phyloP scores from a whole-genome alignment of 2,797 vertebrate genomes.

The Gephyroberyx darwinii region DNA sequence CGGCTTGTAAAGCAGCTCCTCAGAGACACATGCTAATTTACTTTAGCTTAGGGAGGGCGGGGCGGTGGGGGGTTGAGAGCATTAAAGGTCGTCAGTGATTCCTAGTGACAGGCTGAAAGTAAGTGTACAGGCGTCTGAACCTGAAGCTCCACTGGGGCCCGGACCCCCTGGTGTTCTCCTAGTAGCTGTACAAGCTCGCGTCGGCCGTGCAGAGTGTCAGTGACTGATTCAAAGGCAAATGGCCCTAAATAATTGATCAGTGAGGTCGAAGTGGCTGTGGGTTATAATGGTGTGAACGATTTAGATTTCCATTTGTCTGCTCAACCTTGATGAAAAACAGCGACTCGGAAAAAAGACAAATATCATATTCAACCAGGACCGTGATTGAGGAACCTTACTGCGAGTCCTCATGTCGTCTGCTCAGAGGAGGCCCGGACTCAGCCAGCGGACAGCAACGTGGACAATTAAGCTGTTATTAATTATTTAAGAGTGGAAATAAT shows the following conservation, averaged over 20 bases:
- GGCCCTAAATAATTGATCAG: conserved; percentile 79
- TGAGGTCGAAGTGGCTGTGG: conserved; percentile 33
- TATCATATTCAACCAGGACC: conserved; percentile 4
- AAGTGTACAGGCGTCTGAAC: conserved; percentile 67
- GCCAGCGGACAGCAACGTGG: conserved; percentile 11
- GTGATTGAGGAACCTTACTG: conserved; percentile 25
- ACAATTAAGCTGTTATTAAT: conserved; percentile 71
- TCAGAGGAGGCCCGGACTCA: conserved; percentile 3
- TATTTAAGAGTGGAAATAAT: conserved; percentile 78
- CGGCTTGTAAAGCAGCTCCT: conserved; percentile 57
- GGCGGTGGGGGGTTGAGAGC: conserved; percentile 9
- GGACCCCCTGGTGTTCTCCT: conserved; percentile 64
- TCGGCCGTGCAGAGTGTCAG: conserved; percentile 63
- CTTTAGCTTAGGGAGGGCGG: conserved; percentile 54
- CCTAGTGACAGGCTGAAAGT: conserved; percentile 81
- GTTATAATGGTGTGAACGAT: conserved; percentile 48
- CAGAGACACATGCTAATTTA: conserved; percentile 71
- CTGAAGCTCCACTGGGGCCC: conserved; percentile 68
- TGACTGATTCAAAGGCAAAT: conserved; percentile 73
- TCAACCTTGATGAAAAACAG: conserved; percentile 29
- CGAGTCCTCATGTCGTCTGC: not conserved
- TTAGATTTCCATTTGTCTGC: conserved; percentile 22
- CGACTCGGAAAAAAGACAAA: conserved; percentile 21
- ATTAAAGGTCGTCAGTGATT: conserved; percentile 78
- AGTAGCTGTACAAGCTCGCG: conserved; percentile 65